A percentile compares a stretch with the other conserved stretches of the same genome.
Evolutionary conservation across 35 echinoderm and acorn worm genomes (phyloP).

Genomic region (Antedon bifida): DNA sequence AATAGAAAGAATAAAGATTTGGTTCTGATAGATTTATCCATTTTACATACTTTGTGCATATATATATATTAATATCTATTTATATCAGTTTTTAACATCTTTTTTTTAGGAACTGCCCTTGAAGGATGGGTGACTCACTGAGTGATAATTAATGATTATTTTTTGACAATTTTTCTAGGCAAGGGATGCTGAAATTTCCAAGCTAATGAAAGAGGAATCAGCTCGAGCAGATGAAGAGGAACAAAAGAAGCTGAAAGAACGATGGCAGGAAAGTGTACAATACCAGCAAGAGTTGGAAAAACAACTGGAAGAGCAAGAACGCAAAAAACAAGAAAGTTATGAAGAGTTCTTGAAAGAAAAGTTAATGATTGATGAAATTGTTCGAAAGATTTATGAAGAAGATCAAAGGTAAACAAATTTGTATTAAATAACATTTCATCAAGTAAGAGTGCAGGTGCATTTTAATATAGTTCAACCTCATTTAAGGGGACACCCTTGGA

Average conservation of each 20-base stretch:
- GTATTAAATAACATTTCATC: too few species aligned
- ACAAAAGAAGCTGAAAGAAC: constrained; percentile 40
- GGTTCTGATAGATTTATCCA: too few species aligned
- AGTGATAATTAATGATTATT: not conserved
- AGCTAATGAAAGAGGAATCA: constrained; percentile 67
- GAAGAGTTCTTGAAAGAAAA: constrained; percentile 98
- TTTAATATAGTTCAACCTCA: too few species aligned
- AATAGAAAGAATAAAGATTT: too few species aligned
- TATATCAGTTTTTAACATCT: too few species aligned
- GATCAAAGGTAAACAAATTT: constrained; percentile 89
- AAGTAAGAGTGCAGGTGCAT: too few species aligned
- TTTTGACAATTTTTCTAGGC: constrained; percentile 24
- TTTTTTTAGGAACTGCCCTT: too few species aligned
- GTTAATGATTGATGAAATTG: constrained; percentile 97
- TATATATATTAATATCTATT: too few species aligned
- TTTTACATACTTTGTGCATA: too few species aligned
- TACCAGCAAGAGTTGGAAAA: constrained; percentile 93
- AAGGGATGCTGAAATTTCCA: constrained; percentile 72
- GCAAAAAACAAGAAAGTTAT: constrained; percentile 68
- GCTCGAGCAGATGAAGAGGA: constrained; percentile 59
- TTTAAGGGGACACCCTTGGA: too few species aligned
- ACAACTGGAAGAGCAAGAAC: constrained; percentile 74
- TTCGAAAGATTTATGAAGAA: constrained; percentile 92
- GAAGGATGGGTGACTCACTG: too few species aligned
- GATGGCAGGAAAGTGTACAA: constrained; percentile 57